These are phyloP conservation scores for Hippopotamyrus pictus DNA, from an alignment of 2,797 vertebrate genomes.

Conservation along the genomic window DNA sequence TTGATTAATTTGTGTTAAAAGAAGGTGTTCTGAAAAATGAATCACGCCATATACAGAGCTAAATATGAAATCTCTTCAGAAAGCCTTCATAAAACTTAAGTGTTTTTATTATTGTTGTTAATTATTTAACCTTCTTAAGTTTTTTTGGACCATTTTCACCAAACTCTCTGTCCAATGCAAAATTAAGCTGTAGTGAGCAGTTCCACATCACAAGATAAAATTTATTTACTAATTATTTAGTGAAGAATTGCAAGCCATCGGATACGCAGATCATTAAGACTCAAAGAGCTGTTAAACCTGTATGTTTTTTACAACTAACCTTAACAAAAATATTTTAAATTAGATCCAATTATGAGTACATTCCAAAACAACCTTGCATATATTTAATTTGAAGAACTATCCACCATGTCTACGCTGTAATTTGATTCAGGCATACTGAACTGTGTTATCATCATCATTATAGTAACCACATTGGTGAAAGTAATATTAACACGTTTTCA, in stretches of 20 bases:
- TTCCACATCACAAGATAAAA: background rate
- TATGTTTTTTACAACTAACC: background rate
- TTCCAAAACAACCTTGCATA: background rate
- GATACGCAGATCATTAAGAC: background rate
- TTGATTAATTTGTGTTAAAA: background rate
- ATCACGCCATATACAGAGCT: background rate
- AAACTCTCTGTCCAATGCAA: background rate
- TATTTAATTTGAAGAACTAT: background rate
- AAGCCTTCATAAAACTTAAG: background rate
- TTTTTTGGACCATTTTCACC: background rate
- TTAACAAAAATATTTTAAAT: background rate
- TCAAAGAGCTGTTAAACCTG: background rate
- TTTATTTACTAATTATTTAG: background rate
- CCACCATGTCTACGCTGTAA: background rate
- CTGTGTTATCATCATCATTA: background rate
- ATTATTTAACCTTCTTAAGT: background rate
- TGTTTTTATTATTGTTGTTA: background rate
- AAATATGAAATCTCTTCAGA: background rate
- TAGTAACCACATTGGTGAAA: background rate
- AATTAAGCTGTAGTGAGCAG: background rate
- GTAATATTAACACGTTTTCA: background rate
- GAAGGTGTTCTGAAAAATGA: background rate
- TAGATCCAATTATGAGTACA: background rate
- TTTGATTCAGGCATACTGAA: too few species aligned
- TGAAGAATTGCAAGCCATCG: background rate